Conservation (phyloP, 2,113 vertebrate species). For the Ptilonorhynchus violaceus region DNA sequence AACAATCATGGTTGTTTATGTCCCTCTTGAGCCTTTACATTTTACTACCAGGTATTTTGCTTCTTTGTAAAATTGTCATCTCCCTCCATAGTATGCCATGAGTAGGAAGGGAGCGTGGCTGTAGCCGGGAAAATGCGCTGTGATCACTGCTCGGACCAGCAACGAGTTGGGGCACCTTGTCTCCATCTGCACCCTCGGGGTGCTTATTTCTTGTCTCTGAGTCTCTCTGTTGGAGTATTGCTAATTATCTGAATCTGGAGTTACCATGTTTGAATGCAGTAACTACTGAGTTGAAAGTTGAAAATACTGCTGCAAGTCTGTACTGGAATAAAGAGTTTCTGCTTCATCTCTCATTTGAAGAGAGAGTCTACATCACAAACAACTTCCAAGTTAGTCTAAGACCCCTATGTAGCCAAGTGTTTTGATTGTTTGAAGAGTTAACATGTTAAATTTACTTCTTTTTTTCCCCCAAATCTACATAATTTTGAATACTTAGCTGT, state of each 20-base stretch:
- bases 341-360: neutral
- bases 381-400: neutral
- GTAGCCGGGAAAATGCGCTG: neutral
- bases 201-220: neutral
- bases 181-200: neutral
- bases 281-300: neutral
- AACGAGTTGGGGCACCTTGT: rapidly evolving
- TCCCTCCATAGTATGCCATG: rapidly evolving
- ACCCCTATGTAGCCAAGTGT: neutral
- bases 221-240: neutral
- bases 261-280: neutral
- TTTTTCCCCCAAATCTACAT: neutral
- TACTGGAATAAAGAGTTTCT: neutral
- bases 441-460: neutral
- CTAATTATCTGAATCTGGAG: neutral
- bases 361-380: neutral
- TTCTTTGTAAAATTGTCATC: neutral
- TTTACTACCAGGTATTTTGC: neutral
- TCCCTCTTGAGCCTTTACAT: neutral
- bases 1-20: neutral
- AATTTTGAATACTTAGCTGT: neutral
- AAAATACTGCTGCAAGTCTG: neutral
- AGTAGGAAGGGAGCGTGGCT: rapidly evolving
- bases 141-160: rapidly evolving
- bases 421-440: neutral